These are phyloP conservation scores for Naja naja DNA, from an alignment of 2,113 vertebrate species.

Conservation along the genomic window DNA sequence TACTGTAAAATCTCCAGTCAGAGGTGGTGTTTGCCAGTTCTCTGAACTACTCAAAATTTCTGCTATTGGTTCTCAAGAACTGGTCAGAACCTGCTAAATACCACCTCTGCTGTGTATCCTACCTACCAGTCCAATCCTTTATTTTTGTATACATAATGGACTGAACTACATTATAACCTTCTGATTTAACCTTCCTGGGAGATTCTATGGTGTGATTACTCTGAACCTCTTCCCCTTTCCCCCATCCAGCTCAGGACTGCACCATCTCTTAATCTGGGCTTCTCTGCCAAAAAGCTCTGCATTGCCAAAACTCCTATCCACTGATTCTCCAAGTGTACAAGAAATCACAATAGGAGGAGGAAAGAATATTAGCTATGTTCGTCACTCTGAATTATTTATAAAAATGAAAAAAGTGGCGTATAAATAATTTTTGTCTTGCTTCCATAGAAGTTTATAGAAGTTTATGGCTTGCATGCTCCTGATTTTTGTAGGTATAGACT, in stretches of 20 bases:
- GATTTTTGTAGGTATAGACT: not conserved
- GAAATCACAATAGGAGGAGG: not conserved
- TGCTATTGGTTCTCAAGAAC: too few species aligned
- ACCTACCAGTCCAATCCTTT: not conserved
- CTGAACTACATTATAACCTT: not conserved
- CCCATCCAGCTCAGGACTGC: not conserved
- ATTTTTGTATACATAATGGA: not conserved
- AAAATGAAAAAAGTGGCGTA: not conserved
- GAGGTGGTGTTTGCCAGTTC: too few species aligned
- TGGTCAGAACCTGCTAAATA: too few species aligned
- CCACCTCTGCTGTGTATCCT: not conserved
- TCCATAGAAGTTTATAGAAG: not conserved
- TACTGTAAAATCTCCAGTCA: too few species aligned
- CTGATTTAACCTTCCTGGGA: not conserved
- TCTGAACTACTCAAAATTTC: too few species aligned
- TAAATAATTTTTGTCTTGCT: not conserved
- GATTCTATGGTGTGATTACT: not conserved
- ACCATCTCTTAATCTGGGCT: not conserved
- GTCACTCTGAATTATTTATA: not conserved
- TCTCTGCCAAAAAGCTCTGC: not conserved
- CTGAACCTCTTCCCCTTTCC: not conserved
- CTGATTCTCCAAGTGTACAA: not conserved
- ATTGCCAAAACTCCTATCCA: not conserved
- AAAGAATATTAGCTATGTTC: not conserved
- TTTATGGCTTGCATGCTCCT: not conserved